Evolutionary conservation across 2,113 vertebrate species (phyloP), one percentile per base, ranked within the genome.

Genomic region (Mungos mungo): DNA sequence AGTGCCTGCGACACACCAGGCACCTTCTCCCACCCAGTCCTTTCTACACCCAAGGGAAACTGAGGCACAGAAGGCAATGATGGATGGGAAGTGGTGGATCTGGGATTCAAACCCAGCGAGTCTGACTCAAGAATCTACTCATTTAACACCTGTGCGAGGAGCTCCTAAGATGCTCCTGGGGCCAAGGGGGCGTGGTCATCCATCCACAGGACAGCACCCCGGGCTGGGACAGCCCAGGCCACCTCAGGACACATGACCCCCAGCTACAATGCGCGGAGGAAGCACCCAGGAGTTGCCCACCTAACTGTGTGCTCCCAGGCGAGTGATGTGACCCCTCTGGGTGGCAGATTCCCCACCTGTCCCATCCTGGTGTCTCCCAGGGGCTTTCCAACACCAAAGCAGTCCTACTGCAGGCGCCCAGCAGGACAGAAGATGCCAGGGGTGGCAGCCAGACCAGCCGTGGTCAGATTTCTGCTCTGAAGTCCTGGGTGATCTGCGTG

Each of bases 181-280:
- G 6, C 2, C 18, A 82, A 95, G 68, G 31, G 25, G 65, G 4
- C 11, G 3, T 7, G 21, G 1, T 35, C 68, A 31, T 3, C 69
- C 25, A n/a, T 19, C 10, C 33, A 11, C 16, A 47, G 41, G 71
- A 60, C 71, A 35, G 12, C 0, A 50, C 38, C 18, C 19, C 2
- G 7, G 14, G 41, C 38, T 15, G 69, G 65, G 31, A 33, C n/a
- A 45, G 6, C 21, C 4, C 38, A 2, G 77, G 21, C 52, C 1
- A 41, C 14, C 14, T 10, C 15, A 23, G 35, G 76, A 57, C 7
- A 1, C 3, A 1, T 0, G 4, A 33, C 19, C 57, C 41, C n/a
- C 0, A 0, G 38, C 54, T 41, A 25, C 25, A 5, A 0, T 1
- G 21, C 4, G 7, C 1, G 3, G 11, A 74, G 81, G 69, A 74